Conservation (phyloP, 2,888 invertebrate species). For the Pyrrhia umbra region DNA sequence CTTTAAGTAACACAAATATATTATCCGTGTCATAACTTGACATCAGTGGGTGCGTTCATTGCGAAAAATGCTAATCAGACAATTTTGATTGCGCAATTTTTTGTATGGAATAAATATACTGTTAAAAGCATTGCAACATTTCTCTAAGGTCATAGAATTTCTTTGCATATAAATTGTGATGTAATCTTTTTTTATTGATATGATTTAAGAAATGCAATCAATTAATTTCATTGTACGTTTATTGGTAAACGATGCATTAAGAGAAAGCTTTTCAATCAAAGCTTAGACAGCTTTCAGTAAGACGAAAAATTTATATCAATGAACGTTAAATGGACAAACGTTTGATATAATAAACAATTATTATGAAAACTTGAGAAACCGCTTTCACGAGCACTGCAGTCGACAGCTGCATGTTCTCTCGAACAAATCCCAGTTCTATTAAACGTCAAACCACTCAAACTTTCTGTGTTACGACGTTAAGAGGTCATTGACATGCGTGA, state of each 20-base stretch:
- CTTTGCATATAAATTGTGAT: conserved; percentile 45
- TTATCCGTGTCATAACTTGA: conserved; percentile 58
- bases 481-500: conserved; percentile 59
- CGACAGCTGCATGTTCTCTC: conserved; percentile 29
- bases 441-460: conserved; percentile 36
- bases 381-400: conserved; percentile 53
- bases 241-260: conserved; percentile 7
- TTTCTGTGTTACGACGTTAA: conserved; percentile 44
- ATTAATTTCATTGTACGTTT: conserved; percentile 11
- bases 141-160: conserved; percentile 60
- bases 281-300: conserved; percentile 42
- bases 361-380: conserved; percentile 55
- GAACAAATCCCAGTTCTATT: conserved; percentile 33
- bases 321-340: conserved; percentile 21
- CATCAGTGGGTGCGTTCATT: conserved; percentile 54
- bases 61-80: conserved; percentile 65
- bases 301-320: conserved; percentile 28
- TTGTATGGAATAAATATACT: conserved; percentile 52
- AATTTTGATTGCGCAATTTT: conserved; percentile 52
- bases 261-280: conserved; percentile 50
- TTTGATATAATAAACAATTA: conserved; percentile 50
- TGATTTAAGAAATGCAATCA: conserved; percentile 24
- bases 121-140: conserved; percentile 55
- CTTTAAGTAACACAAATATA: conserved; percentile 40
- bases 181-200: conserved; percentile 37